Evolutionary conservation across 2,797 vertebrate genomes (phyloP).

Genomic region (Sebastes itinus): DNA sequence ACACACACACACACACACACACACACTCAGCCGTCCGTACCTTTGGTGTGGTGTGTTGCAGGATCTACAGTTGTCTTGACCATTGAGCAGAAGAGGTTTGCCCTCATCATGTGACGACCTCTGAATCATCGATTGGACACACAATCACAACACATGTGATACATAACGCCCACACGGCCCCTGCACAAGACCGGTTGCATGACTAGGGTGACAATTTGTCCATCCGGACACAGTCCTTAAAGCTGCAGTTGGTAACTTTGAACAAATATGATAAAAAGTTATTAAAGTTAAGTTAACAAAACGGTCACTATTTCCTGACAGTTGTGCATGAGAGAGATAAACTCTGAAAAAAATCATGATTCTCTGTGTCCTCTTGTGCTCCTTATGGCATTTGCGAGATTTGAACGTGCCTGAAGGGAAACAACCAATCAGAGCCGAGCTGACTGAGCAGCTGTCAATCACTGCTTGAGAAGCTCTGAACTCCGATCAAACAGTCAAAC

Average conservation of each 20-base stretch:
- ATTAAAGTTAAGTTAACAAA: neutral
- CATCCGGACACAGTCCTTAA: neutral
- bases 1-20: neutral
- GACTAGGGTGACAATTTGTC: slow-evolving; percentile 12
- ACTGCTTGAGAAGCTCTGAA: no score
- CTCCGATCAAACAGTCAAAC: no score
- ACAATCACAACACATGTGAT: slow-evolving; percentile 48
- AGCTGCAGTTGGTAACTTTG: neutral
- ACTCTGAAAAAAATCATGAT: no score
- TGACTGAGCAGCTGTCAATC: neutral
- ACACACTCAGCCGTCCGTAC: neutral
- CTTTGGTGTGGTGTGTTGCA: neutral
- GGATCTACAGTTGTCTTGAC: neutral
- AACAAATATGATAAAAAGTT: neutral
- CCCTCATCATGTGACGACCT: slow-evolving; percentile 48
- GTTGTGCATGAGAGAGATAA: no score
- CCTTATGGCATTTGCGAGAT: no score
- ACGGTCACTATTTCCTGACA: neutral
- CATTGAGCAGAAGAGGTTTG: neutral
- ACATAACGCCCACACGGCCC: slow-evolving; percentile 1
- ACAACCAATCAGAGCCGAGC: neutral
- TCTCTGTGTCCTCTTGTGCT: no score
- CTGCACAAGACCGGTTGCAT: slow-evolving; percentile 26
- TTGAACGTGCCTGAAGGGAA: no score
- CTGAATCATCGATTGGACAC: slow-evolving; percentile 63